Evolutionary conservation across 2,888 invertebrate species (phyloP), one percentile per base, ranked within the genome.

Genomic region (Trisateles emortualis): DNA sequence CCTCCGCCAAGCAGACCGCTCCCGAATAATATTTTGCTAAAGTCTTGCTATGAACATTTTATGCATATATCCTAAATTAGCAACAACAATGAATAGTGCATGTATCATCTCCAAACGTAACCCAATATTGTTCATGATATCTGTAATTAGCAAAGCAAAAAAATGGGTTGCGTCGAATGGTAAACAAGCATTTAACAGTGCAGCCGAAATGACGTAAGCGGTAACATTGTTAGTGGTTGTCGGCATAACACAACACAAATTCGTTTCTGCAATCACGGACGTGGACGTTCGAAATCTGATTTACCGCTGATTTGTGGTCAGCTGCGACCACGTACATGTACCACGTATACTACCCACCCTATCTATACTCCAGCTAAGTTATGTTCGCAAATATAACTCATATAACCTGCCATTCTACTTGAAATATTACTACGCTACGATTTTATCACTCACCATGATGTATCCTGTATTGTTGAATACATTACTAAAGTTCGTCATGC

Each of bases 271-370:
- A 90, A 90, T 90, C 88, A 88, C 84, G 84, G 74, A 74, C 78
- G 83, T 80, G 82, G 79, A 79, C 84, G 82, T 78, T 84, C 84
- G 79, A 83, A 89, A 90, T 90, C 86, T 87, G 90, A 91, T 90
- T 90, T 87, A 85, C 87, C 87, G 76, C 86, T 90, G 89, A 90
- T 90, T 90, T 90, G 90, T 86, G 90, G 90, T 78, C 78, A 75
- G 79, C 74, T 78, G 72, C 71, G 64, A 71, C 66, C 47, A 40
- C 60, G 50, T 51, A 49, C 55, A 57, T 62, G 61, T 59, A 62
- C 55, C 40, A 9, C 43, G 50, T 41, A 59, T 39, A 53, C 52
- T 56, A 51, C 38, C 42, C 54, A 51, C 52, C 29, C 44, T 24
- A 53, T 26, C 46, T 29, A 50, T 44, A 49, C 36, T 19, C 40